Base-by-base conservation (phyloP, 2,113 vertebrate species). In the Turdus rufiventris region DNA sequence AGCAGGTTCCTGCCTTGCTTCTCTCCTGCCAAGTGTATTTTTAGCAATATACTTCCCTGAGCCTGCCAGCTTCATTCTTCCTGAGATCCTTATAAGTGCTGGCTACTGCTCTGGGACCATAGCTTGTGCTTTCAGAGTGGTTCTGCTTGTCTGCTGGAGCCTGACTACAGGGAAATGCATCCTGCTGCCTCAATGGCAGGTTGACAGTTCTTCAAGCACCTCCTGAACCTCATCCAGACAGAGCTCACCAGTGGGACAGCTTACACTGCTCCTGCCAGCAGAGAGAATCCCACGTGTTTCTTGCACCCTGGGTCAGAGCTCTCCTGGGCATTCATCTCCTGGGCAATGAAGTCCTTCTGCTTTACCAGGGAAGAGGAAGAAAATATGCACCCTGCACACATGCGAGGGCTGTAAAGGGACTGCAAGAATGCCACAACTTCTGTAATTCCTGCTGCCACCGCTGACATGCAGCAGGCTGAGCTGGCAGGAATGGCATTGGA, bases 261-360 rank as follows among this genome's bases (percentile, higher is more conserved):
- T 88, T 50, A 33, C 23, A 12, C n/a, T 56, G 53, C 43, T 94
- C n/a, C 80, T 88, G 85, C 78, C 47, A 85, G 61, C 36, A 25
- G 53, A 31, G 66, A 63, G 14, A 78, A 90, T 24, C 56, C 0
- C 0, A 23, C 0, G 0, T 9, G 38, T 36, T 82, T 62, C 57
- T 61, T 54, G 31, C 16, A 28, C 20, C 28, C 9, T 33, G 18
- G 25, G 28, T 40, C 54, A 66, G 33, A 76, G 53, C 21, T 17
- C 48, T 60, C 66, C 58, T 74, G 57, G 17, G 20, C 18, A 5
- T 62, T 89, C 47, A 26, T 18, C 51, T 70, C 68, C 63, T 38
- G 40, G 0, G 4, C 65, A 36, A 33, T 23, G 24, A 66, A 70
- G 33, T 26, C 68, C 67, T 40, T 0, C n/a, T 72, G 10, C 77